phyloP scores from a whole-genome alignment of 2,888 invertebrate genomes.

The Julus scandinavius region DNA sequence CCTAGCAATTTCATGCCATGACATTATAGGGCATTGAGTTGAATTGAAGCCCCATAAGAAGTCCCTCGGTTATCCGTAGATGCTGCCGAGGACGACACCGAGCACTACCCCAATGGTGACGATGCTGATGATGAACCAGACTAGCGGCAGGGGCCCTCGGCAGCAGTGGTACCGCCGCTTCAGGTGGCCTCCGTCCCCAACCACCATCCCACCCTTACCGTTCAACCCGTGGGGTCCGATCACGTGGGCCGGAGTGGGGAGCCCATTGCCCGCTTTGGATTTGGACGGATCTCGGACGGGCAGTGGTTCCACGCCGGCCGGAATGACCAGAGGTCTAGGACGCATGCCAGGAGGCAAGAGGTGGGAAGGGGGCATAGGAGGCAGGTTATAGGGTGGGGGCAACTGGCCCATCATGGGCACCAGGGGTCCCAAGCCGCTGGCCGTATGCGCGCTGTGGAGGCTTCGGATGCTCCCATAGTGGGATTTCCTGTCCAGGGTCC shows the following conservation, averaged over 20 bases:
- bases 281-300: constrained; percentile 60
- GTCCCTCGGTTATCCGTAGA: constrained; percentile 54
- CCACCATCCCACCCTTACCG: background rate
- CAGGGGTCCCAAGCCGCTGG: background rate
- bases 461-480: constrained; percentile 57
- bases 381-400: constrained; percentile 56
- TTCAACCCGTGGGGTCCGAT: background rate
- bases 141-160: constrained; percentile 57
- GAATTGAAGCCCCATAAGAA: background rate
- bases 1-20: too few species aligned
- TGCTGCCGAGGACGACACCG: constrained; percentile 58
- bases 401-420: constrained; percentile 5
- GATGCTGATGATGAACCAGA: constrained; percentile 58
- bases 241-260: background rate
- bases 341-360: constrained; percentile 60
- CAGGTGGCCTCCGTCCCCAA: background rate
- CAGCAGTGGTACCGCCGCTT: constrained; percentile 57
- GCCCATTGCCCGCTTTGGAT: constrained; percentile 53
- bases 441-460: constrained; percentile 48
- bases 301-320: constrained; percentile 60
- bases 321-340: constrained; percentile 60
- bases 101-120: constrained; percentile 58
- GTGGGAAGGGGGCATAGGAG: constrained; percentile 59
- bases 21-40: too few species aligned
- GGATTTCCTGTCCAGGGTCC: constrained; percentile 54